Conservation (phyloP, 2,888 invertebrate species). For the Teleogryllus oceanicus region DNA sequence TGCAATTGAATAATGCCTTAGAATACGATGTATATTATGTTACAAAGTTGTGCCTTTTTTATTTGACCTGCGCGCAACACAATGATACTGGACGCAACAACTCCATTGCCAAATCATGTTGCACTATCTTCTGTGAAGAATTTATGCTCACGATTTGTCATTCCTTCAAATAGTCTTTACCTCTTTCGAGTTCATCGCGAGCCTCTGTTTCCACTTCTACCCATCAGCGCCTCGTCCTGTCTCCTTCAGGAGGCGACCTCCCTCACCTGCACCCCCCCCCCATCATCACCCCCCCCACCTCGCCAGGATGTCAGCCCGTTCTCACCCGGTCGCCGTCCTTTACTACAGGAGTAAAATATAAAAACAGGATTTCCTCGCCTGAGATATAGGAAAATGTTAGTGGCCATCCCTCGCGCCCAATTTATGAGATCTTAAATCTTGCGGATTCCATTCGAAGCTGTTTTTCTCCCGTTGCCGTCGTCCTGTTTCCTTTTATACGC, state of each 20-base stretch:
- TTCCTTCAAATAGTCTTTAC: no score
- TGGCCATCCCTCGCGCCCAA: conserved; percentile 18
- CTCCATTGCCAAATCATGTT: no score
- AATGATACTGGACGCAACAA: no score
- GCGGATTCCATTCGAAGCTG: conserved; percentile 18
- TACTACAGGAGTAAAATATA: conserved; percentile 4
- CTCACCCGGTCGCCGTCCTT: not conserved
- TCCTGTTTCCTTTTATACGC: not conserved
- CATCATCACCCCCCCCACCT: not conserved
- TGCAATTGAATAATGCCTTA: no score
- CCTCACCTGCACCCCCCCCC: not conserved
- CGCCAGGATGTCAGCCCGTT: not conserved
- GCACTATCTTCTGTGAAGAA: no score
- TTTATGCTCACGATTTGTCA: no score
- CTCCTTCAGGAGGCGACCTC: not conserved
- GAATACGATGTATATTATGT: no score
- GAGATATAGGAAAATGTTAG: conserved; percentile 18
- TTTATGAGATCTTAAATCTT: conserved; percentile 6
- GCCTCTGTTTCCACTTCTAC: not conserved
- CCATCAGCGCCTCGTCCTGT: not conserved
- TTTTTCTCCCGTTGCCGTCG: not conserved
- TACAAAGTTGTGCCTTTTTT: no score
- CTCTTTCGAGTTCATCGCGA: not conserved
- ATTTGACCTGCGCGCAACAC: no score
- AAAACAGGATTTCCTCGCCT: not conserved